A percentile compares a stretch with the other conserved stretches of the same genome.
phyloP scores from a whole-genome alignment of 2,113 vertebrate species.

The Salvelinus fontinalis region DNA sequence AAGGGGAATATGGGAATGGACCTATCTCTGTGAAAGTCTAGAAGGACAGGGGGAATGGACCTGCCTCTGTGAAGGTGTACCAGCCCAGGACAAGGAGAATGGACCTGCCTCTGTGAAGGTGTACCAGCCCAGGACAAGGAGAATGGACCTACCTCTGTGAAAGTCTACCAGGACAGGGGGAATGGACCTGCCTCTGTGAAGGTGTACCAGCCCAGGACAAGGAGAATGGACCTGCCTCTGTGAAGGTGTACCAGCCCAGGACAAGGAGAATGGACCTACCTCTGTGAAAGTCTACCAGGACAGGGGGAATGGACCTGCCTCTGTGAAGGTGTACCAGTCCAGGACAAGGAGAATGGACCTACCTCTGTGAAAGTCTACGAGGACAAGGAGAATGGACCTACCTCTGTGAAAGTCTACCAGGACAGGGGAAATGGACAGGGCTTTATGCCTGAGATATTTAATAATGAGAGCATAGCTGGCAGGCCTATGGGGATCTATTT shows the following conservation, averaged over 20 bases:
- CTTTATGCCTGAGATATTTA: conserved; percentile 17
- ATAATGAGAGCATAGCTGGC: conserved; percentile 16
- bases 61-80: not conserved
- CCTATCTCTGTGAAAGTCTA: too few species aligned
- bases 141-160: conserved; percentile 16
- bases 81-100: conserved; percentile 9
- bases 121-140: not conserved
- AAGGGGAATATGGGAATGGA: too few species aligned
- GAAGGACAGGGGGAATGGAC: conserved; percentile 15
- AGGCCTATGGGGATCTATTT: not conserved
- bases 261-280: too few species aligned
- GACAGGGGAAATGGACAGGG: conserved; percentile 21
- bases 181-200: conserved; percentile 14
- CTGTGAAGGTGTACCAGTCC: too few species aligned
- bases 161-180: not conserved
- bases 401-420: not conserved
- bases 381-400: conserved; percentile 21
- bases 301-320: too few species aligned
- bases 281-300: too few species aligned
- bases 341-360: conserved; percentile 23
- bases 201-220: not conserved
- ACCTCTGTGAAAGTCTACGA: not conserved
- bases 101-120: conserved; percentile 9
- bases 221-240: conserved; percentile 20
- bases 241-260: not conserved